Conservation (phyloP, 2,113 vertebrate species). For the Craseonycteris thonglongyai region DNA sequence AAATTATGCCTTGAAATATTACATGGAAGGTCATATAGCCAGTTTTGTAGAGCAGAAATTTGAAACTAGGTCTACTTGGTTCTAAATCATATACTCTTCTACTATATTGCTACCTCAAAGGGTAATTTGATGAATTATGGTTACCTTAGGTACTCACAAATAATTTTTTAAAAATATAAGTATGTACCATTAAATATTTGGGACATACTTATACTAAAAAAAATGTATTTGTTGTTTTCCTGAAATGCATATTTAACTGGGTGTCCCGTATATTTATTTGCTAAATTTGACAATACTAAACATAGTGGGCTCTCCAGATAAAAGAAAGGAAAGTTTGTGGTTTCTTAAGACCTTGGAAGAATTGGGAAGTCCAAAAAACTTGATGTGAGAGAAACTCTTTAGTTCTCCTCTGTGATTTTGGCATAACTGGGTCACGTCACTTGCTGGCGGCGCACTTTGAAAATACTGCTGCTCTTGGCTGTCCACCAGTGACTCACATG, state of each 20-base stretch:
- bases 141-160: background rate
- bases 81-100: background rate
- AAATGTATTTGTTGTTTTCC: background rate
- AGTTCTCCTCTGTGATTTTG: background rate
- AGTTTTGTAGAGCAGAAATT: background rate
- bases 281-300: background rate
- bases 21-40: background rate
- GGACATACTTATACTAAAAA: background rate
- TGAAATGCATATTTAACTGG: constrained; percentile 11
- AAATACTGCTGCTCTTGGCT: background rate
- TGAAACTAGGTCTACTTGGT: background rate
- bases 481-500: background rate
- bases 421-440: background rate
- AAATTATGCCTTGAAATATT: background rate
- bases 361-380: background rate
- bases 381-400: background rate
- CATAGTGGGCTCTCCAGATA: background rate
- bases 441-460: background rate
- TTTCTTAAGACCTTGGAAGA: background rate
- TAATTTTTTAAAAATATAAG: background rate
- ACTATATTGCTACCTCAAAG: background rate
- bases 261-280: background rate
- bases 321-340: background rate
- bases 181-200: background rate
- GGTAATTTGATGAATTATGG: background rate